Conservation (phyloP, 2,797 vertebrate genomes). For the Neomorphus geoffroyi region DNA sequence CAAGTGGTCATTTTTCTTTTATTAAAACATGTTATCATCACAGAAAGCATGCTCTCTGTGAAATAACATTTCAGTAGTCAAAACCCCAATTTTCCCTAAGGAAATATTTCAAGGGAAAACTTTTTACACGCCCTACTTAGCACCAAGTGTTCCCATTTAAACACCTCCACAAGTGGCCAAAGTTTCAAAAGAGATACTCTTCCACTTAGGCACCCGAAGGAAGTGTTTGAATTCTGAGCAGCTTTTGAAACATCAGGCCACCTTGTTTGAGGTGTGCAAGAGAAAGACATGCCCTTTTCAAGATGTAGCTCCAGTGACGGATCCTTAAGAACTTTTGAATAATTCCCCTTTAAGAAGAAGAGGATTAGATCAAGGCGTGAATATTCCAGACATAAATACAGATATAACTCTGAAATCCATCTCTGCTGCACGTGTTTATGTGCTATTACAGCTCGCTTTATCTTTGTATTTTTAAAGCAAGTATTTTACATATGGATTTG, state of each 20-base stretch:
- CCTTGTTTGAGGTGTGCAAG: constrained; percentile 56
- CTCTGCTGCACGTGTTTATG: not conserved
- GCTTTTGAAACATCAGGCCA: constrained; percentile 70
- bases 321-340: constrained; percentile 58
- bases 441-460: not conserved
- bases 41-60: constrained; percentile 39
- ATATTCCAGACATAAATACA: constrained; percentile 62
- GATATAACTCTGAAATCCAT: not conserved
- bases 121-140: constrained; percentile 58
- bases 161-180: constrained; percentile 63
- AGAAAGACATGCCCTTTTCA: constrained; percentile 56
- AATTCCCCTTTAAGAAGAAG: constrained; percentile 37
- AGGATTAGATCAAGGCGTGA: constrained; percentile 46
- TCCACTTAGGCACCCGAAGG: constrained; percentile 40
- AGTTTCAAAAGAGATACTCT: constrained; percentile 67
- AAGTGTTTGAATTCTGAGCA: constrained; percentile 61
- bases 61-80: constrained; percentile 50
- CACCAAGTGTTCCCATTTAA: constrained; percentile 55
- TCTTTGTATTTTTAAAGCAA: not conserved
- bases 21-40: constrained; percentile 42
- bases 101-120: constrained; percentile 64
- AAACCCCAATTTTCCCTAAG: constrained; percentile 53
- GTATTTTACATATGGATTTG: not conserved
- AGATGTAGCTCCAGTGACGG: not conserved
- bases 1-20: constrained; percentile 65